Evolutionary conservation across 2,113 vertebrate species (phyloP).

Genomic region (Austrofundulus limnaeus): DNA sequence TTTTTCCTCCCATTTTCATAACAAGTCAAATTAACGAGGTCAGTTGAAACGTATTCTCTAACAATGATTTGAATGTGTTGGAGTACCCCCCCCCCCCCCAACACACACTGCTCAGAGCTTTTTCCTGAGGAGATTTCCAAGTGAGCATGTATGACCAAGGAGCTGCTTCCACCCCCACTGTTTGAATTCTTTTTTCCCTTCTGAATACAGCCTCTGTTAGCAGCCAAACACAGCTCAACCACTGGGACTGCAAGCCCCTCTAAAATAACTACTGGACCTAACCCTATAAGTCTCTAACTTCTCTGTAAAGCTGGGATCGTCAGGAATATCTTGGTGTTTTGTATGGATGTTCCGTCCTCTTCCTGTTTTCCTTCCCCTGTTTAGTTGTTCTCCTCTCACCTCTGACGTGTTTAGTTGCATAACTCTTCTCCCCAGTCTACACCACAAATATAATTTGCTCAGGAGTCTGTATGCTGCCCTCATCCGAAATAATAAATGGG

Average conservation of each 20-base stretch:
- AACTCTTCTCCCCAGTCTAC: slow-evolving; percentile 24
- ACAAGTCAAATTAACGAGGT: not conserved
- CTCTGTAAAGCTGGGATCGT: slow-evolving; percentile 3
- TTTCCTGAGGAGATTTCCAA: slow-evolving; percentile 9
- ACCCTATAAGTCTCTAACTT: not conserved
- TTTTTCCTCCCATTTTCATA: not conserved
- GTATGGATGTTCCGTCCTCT: slow-evolving; percentile 17
- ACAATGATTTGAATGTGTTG: not conserved
- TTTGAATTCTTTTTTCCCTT: slow-evolving; percentile 13
- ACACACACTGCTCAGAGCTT: no score
- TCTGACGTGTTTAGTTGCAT: slow-evolving; percentile 29
- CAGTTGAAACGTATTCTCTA: not conserved
- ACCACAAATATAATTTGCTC: slow-evolving; percentile 41
- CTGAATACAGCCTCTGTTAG: slow-evolving; percentile 45
- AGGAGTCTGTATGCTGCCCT: slow-evolving; percentile 21
- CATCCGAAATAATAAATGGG: slow-evolving; percentile 43
- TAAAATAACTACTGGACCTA: slow-evolving; percentile 44
- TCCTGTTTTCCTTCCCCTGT: slow-evolving; percentile 26
- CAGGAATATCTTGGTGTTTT: not conserved
- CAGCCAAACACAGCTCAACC: slow-evolving; percentile 17
- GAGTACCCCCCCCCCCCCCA: slow-evolving; percentile 15
- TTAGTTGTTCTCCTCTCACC: slow-evolving; percentile 5
- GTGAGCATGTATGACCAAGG: not conserved
- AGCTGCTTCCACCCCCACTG: not conserved
- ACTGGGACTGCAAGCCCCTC: slow-evolving; percentile 15